These are phyloP conservation scores for Epinotia bilunana DNA, from an alignment of 2,888 invertebrate species.

Conservation along the genomic window DNA sequence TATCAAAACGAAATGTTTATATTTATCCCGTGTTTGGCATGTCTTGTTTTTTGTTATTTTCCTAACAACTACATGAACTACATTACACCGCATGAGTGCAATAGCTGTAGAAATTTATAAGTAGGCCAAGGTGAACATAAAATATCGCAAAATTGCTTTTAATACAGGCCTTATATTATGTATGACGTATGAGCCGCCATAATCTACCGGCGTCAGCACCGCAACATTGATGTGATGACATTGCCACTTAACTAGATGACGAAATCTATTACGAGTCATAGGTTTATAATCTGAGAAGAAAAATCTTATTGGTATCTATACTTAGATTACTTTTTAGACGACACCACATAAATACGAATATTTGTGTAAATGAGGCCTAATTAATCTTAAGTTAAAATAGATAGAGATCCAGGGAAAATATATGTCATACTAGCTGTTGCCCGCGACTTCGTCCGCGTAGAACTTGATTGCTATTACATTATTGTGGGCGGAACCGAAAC, in stretches of 20 bases:
- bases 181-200: slow-evolving; percentile 3
- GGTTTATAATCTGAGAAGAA: background rate
- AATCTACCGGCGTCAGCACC: slow-evolving; percentile 3
- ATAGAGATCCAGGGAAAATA: too few species aligned
- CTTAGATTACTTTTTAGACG: background rate
- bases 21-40: too few species aligned
- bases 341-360: background rate
- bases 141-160: slow-evolving; percentile 3
- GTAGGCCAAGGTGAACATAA: background rate
- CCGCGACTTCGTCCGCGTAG: too few species aligned
- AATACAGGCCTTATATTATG: background rate
- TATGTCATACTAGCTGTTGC: too few species aligned
- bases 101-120: background rate
- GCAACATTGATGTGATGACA: background rate
- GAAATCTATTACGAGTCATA: background rate
- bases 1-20: too few species aligned
- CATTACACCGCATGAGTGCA: background rate
- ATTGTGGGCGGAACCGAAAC: too few species aligned
- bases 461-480: too few species aligned
- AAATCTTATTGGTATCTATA: background rate
- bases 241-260: background rate
- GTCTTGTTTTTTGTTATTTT: background rate
- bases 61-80: background rate
- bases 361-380: background rate
- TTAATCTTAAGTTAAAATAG: background rate